Evolutionary conservation across 2,113 vertebrate species (phyloP), one percentile per base, ranked within the genome.

Genomic region (Camarhynchus parvulus): DNA sequence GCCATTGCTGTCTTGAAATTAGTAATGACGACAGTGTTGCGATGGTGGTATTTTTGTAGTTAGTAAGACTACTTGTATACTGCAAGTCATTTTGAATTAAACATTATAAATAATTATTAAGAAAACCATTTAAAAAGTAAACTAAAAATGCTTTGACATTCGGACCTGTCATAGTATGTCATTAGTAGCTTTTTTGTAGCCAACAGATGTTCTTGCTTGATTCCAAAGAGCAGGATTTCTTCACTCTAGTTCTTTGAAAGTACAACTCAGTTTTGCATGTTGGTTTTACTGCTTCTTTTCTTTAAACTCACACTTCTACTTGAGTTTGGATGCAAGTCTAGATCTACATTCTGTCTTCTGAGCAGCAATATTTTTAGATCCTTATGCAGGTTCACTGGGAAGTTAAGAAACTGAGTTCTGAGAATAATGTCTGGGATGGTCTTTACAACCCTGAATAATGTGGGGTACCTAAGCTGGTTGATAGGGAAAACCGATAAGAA

Each of bases 321-420:
- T 69, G 25, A 41, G 11, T 68, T 47, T 72, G 49, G 47, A 47
- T 50, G 44, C 35, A 68, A 63, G 52, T 68, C 31, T 62, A 44
- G 19, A 21, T 73, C 37, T 58, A 13, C 33, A 6, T 39, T 42
- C 10, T 52, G 15, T 64, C 47, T 91, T 64, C 61, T 49, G 28
- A 69, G 11, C 20, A 39, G 28, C 28, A 33, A 0, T 69, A 15
- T 10, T 68, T 94, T 79, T 52, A 73, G 67, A 28, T 73, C 10
- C 19, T 72, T 15, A 4, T 15, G 28, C 28, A 79, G n/a, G 22
- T 83, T 58, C 0, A 0, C 23, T 15, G 49, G n/a, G 63, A 68
- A 58, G 18, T 89, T 74, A 33, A 41, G 37, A 61, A 49, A 30
- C 17, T 28, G 35, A 44, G 44, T 78, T 87, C n/a, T 15, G 13